Conservation (phyloP, 2,888 invertebrate genomes). For the Limnephilus auricula region DNA sequence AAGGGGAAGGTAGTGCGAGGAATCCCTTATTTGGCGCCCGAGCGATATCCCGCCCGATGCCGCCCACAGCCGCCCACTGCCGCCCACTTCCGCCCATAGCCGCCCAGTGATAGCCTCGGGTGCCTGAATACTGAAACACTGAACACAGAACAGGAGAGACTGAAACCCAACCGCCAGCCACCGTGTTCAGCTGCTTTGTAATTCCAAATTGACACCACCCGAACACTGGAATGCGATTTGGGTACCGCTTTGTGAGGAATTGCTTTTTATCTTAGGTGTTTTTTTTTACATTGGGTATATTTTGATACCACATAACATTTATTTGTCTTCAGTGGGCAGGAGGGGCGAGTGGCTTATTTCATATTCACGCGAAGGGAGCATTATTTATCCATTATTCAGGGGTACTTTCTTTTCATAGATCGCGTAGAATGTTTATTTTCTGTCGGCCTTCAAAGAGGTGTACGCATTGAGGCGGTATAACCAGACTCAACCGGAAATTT, state of each 20-base stretch:
- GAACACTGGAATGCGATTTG: constrained; percentile 51
- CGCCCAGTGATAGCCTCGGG: constrained; percentile 51
- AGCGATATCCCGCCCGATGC: background rate
- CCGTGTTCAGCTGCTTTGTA: constrained; percentile 56
- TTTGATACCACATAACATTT: too few relatives aligned
- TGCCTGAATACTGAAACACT: constrained; percentile 25
- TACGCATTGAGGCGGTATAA: background rate
- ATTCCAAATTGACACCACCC: constrained; percentile 62
- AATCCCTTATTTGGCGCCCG: constrained; percentile 27
- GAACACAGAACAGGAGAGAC: constrained; percentile 26
- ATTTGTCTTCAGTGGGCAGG: too few relatives aligned
- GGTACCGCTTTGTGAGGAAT: constrained; percentile 39
- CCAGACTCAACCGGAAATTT: too few relatives aligned
- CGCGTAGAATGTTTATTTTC: too few relatives aligned
- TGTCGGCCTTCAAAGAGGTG: background rate
- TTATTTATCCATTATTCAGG: background rate
- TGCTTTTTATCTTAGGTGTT: constrained; percentile 13
- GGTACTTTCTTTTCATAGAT: background rate
- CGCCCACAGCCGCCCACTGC: constrained; percentile 2
- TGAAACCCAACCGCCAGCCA: constrained; percentile 50
- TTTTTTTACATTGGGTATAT: constrained; percentile 2
- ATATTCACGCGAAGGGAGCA: background rate
- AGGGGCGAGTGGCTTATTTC: background rate
- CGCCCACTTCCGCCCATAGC: constrained; percentile 22
- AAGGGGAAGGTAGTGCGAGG: background rate